Conservation (phyloP, 2,113 vertebrate species). For the Cranoglanis bouderius region DNA sequence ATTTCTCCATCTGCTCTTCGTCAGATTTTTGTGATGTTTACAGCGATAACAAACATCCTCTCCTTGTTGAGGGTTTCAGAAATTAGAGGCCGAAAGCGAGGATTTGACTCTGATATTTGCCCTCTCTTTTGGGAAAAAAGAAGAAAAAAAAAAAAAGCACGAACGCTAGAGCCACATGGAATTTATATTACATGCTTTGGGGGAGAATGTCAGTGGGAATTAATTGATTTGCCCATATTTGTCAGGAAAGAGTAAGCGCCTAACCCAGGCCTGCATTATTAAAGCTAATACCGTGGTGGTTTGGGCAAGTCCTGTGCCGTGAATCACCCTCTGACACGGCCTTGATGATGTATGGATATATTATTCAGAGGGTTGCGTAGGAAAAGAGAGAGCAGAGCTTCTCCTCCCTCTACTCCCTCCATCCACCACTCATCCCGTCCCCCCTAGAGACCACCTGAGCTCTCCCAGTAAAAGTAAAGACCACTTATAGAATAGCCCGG, state of each 20-base stretch:
- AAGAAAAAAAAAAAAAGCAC: slow-evolving; percentile 25
- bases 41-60: slow-evolving; percentile 51
- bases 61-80: slow-evolving; percentile 47
- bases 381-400: slow-evolving; percentile 52
- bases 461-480: slow-evolving; percentile 74
- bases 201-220: slow-evolving; percentile 65
- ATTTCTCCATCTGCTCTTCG: slow-evolving; percentile 6
- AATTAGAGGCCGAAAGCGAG: slow-evolving; percentile 54
- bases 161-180: slow-evolving; percentile 56
- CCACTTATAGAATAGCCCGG: slow-evolving; percentile 78
- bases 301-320: slow-evolving; percentile 68
- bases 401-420: slow-evolving; percentile 56
- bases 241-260: slow-evolving; percentile 70
- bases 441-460: slow-evolving; percentile 75
- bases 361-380: slow-evolving; percentile 70
- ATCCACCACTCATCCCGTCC: slow-evolving; percentile 62
- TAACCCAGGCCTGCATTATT: slow-evolving; percentile 75
- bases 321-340: slow-evolving; percentile 73
- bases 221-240: slow-evolving; percentile 75
- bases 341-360: slow-evolving; percentile 74
- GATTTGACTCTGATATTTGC: slow-evolving; percentile 49
- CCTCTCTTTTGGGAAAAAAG: slow-evolving; percentile 39
- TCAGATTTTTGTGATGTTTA: slow-evolving; percentile 38
- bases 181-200: slow-evolving; percentile 64
- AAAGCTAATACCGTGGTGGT: slow-evolving; percentile 75